phyloP scores from a whole-genome alignment of 2,888 invertebrate genomes.

The Andrena trimmerana region DNA sequence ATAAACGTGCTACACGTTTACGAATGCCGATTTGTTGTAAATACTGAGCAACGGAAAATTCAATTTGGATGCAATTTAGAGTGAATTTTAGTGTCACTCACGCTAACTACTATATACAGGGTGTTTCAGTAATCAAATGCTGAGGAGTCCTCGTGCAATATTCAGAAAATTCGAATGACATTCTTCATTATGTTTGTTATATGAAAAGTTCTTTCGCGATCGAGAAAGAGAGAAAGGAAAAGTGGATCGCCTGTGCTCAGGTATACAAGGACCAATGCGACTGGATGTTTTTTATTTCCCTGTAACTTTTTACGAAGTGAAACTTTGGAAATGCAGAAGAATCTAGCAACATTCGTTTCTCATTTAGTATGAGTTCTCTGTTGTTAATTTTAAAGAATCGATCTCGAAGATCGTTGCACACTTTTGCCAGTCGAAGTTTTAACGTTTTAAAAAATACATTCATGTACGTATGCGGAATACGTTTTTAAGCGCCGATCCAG shows the following conservation, averaged over 20 bases:
- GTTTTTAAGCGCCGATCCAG: conserved; percentile 76
- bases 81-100: not conserved
- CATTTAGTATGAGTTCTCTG: not conserved
- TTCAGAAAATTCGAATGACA: not conserved
- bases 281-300: no score
- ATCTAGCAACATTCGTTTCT: not conserved
- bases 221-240: no score
- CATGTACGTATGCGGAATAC: conserved; percentile 78
- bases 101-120: not conserved
- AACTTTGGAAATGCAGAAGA: not conserved
- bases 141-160: not conserved
- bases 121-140: not conserved
- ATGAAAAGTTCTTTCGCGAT: no score
- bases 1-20: no score
- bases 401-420: conserved; percentile 39
- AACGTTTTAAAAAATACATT: conserved; percentile 62
- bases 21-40: no score
- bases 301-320: no score
- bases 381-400: not conserved
- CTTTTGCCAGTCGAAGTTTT: conserved; percentile 44
- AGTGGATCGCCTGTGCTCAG: no score
- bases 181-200: not conserved
- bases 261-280: no score
- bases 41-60: no score
- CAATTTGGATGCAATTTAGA: not conserved